These are phyloP conservation scores for Trichacis sp. DNA, from an alignment of 2,888 invertebrate genomes.

Conservation along the genomic window DNA sequence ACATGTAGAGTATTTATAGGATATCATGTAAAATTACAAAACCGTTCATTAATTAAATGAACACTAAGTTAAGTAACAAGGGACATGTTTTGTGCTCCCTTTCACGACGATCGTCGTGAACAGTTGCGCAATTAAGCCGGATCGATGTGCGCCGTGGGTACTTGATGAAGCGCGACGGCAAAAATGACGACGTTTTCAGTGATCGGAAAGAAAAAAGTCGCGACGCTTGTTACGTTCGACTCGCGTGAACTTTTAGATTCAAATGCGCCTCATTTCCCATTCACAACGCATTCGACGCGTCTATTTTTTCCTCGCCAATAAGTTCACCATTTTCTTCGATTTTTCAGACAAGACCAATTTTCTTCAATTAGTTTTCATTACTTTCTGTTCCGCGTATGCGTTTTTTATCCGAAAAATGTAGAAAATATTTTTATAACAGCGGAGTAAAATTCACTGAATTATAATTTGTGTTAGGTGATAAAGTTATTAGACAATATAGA, in stretches of 20 bases:
- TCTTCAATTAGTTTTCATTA: background rate
- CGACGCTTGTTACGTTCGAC: background rate
- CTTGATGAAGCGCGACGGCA: background rate
- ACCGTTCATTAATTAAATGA: too few species aligned
- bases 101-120: background rate
- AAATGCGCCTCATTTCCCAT: background rate
- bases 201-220: background rate
- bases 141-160: background rate
- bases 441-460: too few species aligned
- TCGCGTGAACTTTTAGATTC: background rate
- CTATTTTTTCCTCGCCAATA: background rate
- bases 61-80: background rate
- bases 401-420: too few species aligned
- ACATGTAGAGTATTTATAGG: too few species aligned
- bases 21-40: too few species aligned
- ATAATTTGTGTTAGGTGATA: too few species aligned
- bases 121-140: background rate
- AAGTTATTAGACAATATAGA: too few species aligned
- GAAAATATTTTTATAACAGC: too few species aligned
- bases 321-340: background rate
- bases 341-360: background rate
- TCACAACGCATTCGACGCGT: too few species aligned
- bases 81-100: background rate
- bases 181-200: background rate
- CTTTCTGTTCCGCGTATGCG: background rate